phyloP scores from a whole-genome alignment of 1,140 invertebrate genomes.

The Drosophila cardini region DNA sequence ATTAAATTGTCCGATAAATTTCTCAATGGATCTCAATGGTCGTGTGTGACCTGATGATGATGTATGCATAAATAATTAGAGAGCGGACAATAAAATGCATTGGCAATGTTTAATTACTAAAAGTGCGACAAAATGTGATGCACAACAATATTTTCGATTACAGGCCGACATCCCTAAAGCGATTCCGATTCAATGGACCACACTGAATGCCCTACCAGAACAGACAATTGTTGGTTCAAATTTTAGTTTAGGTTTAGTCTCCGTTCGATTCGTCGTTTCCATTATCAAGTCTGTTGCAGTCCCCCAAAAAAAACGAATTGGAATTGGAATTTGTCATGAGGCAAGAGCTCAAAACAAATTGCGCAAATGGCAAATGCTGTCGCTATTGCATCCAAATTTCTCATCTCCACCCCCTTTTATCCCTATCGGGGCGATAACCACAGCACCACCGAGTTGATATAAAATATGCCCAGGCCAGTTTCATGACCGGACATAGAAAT shows the following conservation, averaged over 20 bases:
- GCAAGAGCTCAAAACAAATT: slow-evolving; percentile 60
- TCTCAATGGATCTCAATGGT: slow-evolving; percentile 13
- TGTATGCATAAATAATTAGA: slow-evolving; percentile 75
- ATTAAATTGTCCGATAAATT: slow-evolving; percentile 78
- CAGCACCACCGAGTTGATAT: slow-evolving; percentile 54
- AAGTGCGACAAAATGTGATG: slow-evolving; percentile 56
- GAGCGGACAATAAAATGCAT: slow-evolving; percentile 61
- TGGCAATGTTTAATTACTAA: slow-evolving; percentile 74
- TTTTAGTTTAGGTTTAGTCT: background rate
- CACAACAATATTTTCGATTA: slow-evolving; percentile 65
- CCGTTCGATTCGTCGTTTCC: slow-evolving; percentile 9
- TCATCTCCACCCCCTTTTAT: background rate
- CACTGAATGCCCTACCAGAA: too few relatives aligned
- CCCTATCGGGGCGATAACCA: slow-evolving; percentile 11
- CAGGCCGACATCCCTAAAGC: slow-evolving; percentile 39
- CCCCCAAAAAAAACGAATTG: slow-evolving; percentile 11
- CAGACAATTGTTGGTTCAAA: background rate
- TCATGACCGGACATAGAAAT: slow-evolving; percentile 58
- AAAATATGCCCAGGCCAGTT: slow-evolving; percentile 59
- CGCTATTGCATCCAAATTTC: slow-evolving; percentile 15
- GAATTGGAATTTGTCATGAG: slow-evolving; percentile 48
- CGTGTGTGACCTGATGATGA: slow-evolving; percentile 21
- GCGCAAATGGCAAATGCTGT: slow-evolving; percentile 64
- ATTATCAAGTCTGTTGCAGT: slow-evolving; percentile 40
- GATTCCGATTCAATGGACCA: slow-evolving; percentile 47